Base-by-base conservation (phyloP, 2,888 invertebrate genomes). In the Loripinus fragilis region DNA sequence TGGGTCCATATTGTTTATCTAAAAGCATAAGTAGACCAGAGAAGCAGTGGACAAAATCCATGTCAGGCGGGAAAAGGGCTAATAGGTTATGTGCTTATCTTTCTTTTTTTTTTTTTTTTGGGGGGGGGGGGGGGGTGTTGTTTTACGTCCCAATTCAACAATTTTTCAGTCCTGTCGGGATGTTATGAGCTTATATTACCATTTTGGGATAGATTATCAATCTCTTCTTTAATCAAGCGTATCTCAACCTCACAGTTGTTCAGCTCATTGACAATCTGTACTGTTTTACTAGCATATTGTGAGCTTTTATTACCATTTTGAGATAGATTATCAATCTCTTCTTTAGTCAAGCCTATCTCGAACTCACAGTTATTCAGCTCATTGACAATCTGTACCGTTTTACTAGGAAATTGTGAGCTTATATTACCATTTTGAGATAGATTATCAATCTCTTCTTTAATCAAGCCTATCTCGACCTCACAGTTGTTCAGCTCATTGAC, bases 401-500 rank as follows among this genome's bases (percentile, higher is more conserved):
- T 48, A 42, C 33, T 23, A 0, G 80, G 69, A 20, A n/a, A n/a
- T n/a, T n/a, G n/a, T n/a, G n/a, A n/a, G n/a, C n/a, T n/a, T n/a
- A n/a, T n/a, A n/a, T n/a, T n/a, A 41, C 41, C 41, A 41, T 41
- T 28, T 30, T n/a, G n/a, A n/a, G 28, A 20, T 25, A 74, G 42
- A 38, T 71, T 55, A 0, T 69, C 38, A 3, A 78, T 60, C 38
- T 74, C 67, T n/a, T 80, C 70, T 74, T 80, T 83, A 20, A 80
- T 50, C 52, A 76, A 48, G 42, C 71, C 48, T 0, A 83, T 83
- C 33, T 80, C 80, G 15, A 71, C 30, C 64, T 83, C 83, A 65
- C 78, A 80, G 45, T 71, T 70, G 45, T 80, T 76, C n/a, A 83
- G 68, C 48, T 83, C 65, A 35, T 83, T 83, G 48, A 83, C 83